Conservation (phyloP, 2,113 vertebrate species). For the Diphyllodes magnificus region DNA sequence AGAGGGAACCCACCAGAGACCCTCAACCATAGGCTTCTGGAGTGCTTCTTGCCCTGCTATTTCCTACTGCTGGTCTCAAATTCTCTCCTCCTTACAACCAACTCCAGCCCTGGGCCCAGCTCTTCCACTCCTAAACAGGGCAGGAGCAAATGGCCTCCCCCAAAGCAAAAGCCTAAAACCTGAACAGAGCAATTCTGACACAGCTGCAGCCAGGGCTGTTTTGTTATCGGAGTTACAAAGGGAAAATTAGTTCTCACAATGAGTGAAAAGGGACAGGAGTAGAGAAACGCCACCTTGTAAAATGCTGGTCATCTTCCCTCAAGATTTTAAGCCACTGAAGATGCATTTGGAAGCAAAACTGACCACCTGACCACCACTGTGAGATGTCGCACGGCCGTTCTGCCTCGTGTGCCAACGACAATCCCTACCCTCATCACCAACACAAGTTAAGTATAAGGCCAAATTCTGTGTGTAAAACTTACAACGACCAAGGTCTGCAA, state of each 20-base stretch:
- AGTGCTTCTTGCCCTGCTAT: neutral
- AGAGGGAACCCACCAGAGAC: neutral
- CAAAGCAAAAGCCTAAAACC: neutral
- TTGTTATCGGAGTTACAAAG: neutral
- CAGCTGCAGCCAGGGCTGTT: neutral
- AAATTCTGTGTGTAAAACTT: neutral
- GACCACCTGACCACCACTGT: neutral
- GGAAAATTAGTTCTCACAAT: neutral
- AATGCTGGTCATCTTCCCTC: neutral
- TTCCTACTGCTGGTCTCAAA: rapidly evolving
- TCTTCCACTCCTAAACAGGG: neutral
- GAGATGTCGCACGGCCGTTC: neutral
- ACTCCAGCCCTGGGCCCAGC: neutral
- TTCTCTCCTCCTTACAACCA: neutral
- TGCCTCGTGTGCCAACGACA: neutral
- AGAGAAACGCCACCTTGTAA: neutral
- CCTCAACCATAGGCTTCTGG: rapidly evolving
- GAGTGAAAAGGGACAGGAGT: neutral
- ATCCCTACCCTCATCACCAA: neutral
- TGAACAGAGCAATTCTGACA: neutral
- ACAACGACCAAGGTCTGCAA: neutral
- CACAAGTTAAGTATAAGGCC: neutral
- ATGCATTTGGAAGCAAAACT: neutral
- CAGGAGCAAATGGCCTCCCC: neutral
- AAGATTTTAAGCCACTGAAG: neutral